Base-by-base conservation (phyloP, 2,888 invertebrate species). In the Mesoligia furuncula region DNA sequence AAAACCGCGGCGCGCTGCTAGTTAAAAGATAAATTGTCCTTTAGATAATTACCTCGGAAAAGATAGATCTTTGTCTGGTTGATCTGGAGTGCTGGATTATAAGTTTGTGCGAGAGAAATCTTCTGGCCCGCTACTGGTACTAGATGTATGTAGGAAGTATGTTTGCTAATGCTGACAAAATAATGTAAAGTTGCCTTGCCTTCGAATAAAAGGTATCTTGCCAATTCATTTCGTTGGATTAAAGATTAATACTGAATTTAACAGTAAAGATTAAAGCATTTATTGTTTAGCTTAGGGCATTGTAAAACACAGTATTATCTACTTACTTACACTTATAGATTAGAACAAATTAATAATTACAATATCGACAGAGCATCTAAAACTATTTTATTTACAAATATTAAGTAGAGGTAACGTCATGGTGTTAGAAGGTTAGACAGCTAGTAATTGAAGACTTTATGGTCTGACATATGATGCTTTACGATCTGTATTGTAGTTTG, bases 301-400 rank as follows among this genome's bases (percentile, higher is more conserved):
- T 45, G 5, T 65, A 62, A 67, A 59, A 24, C 15, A 59, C 15
- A 45, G 24, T 45, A 69, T 31, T 61, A 64, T 48, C 31, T 54
- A n/a, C n/a, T 57, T 57, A 13, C 5, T n/a, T 57, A 66, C 15
- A 73, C 42, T 61, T 62, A 66, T 11, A 20, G 36, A 75, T 68
- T 83, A 83, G n/a, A 79, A 80, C 80, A 72, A 72, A 68, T 71
- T 45, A 83, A 15, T 59, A 57, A 57, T 61, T n/a, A 68, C 9
- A 68, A 64, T 57, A 57, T 67, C 13, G 31, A n/a, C 6, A n/a
- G n/a, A 45, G 27, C 27, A 45, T 61, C 24, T 73, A 15, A 42
- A 48, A 51, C 15, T 39, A 54, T 9, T 36, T 39, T 27, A 62
- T 54, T 70, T 70, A 70, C 48, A 78, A 64, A 69, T 54, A n/a